Percentiles rank a stretch among this genome's conserved stretches.
phyloP scores from a whole-genome alignment of 92 coral and sea anemone genomes.

The Paramuricea clavata region DNA sequence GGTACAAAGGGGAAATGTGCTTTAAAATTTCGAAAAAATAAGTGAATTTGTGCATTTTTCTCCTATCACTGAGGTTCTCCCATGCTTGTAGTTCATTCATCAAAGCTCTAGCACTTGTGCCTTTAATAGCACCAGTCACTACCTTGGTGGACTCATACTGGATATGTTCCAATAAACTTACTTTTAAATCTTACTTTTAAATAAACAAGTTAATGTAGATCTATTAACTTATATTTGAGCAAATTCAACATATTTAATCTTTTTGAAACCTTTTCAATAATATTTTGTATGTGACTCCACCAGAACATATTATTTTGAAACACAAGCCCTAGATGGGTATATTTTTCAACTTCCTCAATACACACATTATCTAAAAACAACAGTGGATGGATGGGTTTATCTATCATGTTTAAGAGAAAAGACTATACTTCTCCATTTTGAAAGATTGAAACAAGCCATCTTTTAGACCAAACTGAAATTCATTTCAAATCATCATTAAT shows the following conservation, averaged over 20 bases:
- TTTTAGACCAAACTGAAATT: slow-evolving; percentile 30
- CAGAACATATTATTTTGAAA: slow-evolving; percentile 39
- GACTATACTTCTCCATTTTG: slow-evolving; percentile 17
- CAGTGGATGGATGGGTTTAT: slow-evolving; percentile 35
- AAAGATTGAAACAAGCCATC: slow-evolving; percentile 43
- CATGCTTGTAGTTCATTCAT: slow-evolving; percentile 54
- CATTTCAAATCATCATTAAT: slow-evolving; percentile 3
- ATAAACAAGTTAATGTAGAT: slow-evolving; percentile 13
- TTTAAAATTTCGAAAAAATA: slow-evolving; percentile 28
- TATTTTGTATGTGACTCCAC: slow-evolving; percentile 24
- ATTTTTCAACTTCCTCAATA: slow-evolving; percentile 14
- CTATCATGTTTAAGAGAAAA: slow-evolving; percentile 42
- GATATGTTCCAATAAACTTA: slow-evolving; percentile 44
- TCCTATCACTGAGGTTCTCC: slow-evolving; percentile 52
- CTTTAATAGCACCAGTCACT: slow-evolving; percentile 45
- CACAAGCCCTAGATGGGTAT: slow-evolving; percentile 38
- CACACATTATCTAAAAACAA: neutral
- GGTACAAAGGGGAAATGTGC: neutral
- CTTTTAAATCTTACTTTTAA: slow-evolving; percentile 9
- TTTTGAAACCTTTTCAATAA: slow-evolving; percentile 54
- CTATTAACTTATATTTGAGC: slow-evolving; percentile 46
- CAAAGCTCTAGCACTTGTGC: slow-evolving; percentile 23
- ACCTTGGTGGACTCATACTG: slow-evolving; percentile 50
- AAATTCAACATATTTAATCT: slow-evolving; percentile 44
- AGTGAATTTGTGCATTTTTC: slow-evolving; percentile 49